phyloP scores from a whole-genome alignment of 37 sponge, comb jelly and placozoan species.

The Halisarca cf. caerulea region DNA sequence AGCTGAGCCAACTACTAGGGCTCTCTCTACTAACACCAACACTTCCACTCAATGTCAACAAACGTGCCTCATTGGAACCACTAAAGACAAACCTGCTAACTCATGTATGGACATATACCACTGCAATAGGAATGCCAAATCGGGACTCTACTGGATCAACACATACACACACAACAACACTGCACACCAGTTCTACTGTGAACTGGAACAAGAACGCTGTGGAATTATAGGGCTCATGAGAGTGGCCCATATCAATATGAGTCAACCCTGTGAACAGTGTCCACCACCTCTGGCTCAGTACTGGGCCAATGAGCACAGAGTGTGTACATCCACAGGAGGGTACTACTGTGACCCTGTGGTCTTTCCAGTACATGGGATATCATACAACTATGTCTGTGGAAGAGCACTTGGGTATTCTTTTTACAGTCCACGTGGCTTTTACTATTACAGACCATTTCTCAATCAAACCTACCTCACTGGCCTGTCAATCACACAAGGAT shows the following conservation, averaged over 20 bases:
- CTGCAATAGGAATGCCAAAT: slow-evolving; percentile 1
- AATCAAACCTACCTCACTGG: background rate
- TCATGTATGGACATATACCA: background rate
- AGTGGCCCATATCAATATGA: slow-evolving; percentile 15
- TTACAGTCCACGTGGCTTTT: background rate
- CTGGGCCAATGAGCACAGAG: slow-evolving; percentile 1
- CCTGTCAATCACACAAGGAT: background rate
- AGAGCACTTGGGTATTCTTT: slow-evolving; percentile 17
- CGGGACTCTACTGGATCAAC: slow-evolving; percentile 1
- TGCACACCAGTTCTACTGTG: slow-evolving; percentile 17
- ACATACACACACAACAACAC: too few relatives aligned
- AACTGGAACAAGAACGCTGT: slow-evolving; percentile 10
- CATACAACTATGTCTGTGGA: slow-evolving; percentile 9
- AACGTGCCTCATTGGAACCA: background rate
- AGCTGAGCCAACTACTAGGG: too few relatives aligned
- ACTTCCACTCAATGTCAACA: too few relatives aligned
- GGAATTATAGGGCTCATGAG: slow-evolving; percentile 5
- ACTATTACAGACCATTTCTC: background rate
- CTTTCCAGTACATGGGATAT: slow-evolving; percentile 3
- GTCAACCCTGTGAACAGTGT: background rate
- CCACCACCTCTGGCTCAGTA: slow-evolving; percentile 27
- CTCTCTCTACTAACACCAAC: too few relatives aligned
- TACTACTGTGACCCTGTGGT: background rate
- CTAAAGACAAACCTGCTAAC: background rate
- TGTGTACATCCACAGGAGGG: background rate